Evolutionary conservation across 2,797 vertebrate genomes (phyloP).

Genomic region (Syncerus caffer): DNA sequence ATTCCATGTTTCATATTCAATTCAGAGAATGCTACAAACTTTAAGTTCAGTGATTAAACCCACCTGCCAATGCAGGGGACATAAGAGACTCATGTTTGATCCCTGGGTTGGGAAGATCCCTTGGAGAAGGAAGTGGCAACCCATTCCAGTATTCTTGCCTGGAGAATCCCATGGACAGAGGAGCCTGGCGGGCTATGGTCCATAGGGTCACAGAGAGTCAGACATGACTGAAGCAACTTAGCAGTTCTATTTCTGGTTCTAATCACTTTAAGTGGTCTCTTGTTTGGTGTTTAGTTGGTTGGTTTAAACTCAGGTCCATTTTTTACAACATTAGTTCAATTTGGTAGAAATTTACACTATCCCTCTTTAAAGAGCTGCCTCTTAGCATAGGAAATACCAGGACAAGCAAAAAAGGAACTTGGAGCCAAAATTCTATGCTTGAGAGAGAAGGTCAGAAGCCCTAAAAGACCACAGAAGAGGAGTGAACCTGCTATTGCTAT

Average conservation of each 20-base stretch:
- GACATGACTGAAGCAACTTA: not conserved
- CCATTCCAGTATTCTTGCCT: not conserved
- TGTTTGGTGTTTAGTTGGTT: not conserved
- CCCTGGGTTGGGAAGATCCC: not conserved
- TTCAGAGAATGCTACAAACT: not conserved
- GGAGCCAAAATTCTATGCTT: not conserved
- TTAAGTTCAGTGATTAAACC: not conserved
- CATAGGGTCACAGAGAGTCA: not conserved
- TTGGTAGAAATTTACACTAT: not conserved
- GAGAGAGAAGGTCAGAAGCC: not conserved
- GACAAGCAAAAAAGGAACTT: not conserved
- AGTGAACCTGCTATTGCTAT: not conserved
- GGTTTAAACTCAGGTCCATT: not conserved
- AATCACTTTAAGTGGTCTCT: not conserved
- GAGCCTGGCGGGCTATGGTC: not conserved
- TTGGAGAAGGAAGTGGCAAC: not conserved
- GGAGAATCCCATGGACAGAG: not conserved
- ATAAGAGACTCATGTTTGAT: not conserved
- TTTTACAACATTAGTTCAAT: not conserved
- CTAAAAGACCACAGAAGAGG: not conserved
- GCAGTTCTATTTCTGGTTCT: not conserved
- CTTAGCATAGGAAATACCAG: not conserved
- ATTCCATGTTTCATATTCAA: not conserved
- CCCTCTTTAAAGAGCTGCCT: conserved; percentile 3
- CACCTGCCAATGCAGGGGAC: not conserved